phyloP scores from a whole-genome alignment of 35 echinoderm and acorn worm species.

The Lytechinus pictus region DNA sequence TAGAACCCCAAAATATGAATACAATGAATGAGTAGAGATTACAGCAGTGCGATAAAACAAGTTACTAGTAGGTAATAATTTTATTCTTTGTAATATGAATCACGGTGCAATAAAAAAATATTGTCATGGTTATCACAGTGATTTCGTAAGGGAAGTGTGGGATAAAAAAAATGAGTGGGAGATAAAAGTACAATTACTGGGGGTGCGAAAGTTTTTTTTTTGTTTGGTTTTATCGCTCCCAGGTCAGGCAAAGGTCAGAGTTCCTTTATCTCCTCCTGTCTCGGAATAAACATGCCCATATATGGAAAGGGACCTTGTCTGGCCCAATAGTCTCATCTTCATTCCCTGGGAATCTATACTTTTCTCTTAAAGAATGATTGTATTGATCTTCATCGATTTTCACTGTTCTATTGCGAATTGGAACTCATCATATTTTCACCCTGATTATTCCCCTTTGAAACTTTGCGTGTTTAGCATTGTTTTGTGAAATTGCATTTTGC shows the following conservation, averaged over 20 bases:
- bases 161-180: neutral
- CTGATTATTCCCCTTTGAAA: neutral
- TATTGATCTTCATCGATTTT: neutral
- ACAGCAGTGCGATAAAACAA: neutral
- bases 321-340: neutral
- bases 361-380: neutral
- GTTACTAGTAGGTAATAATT: too few species aligned
- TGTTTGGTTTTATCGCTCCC: neutral
- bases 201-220: neutral
- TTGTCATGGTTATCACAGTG: too few species aligned
- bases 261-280: neutral
- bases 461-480: too few species aligned
- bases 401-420: neutral
- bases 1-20: too few species aligned
- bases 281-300: conserved; percentile 52
- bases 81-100: neutral
- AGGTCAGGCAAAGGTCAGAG: conserved; percentile 10
- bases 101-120: neutral
- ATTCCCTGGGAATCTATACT: neutral
- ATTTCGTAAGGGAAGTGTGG: neutral
- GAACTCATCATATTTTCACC: neutral
- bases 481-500: too few species aligned
- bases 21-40: too few species aligned
- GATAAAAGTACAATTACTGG: neutral
- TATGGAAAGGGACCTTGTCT: conserved; percentile 41